Base-by-base conservation (phyloP, 2,797 vertebrate species). In the Leptodactylus fallax region DNA sequence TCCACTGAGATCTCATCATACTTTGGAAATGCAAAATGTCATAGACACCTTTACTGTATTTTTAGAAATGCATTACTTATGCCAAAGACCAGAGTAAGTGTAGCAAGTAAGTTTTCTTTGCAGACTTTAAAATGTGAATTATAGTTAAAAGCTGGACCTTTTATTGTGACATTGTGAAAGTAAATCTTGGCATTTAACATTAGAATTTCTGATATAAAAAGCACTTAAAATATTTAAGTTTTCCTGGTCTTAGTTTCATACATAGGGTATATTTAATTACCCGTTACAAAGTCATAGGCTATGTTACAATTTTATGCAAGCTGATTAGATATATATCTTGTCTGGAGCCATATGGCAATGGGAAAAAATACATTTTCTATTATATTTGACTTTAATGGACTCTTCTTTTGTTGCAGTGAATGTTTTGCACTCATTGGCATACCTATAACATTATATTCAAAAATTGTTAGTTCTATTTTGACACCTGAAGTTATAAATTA, bases 121-220 rank as follows among this genome's bases (percentile, higher is more conserved):
- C 85, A 89, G 85, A 71, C 88, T 19, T 79, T 83, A 83, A 86
- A 83, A 89, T 45, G 63, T 86, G 88, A 89, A 86, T 83, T 86
- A 87, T 83, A 83, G 88, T 89, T 76, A 76, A 86, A 86, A 83
- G 85, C 85, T 86, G 61, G 79, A 47, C 79, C 61, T 78, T 83
- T 89, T 87, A 89, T 86, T 82, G 61, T 76, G 80, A 88, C 87
- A 87, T 80, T 65, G 83, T 88, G 67, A 77, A 87, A 85, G n/a
- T n/a, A 90, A 87, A 65, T 72, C 83, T 47, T 89, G 17, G 23
- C 83, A 83, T 90, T 82, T 79, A 88, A 80, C 12, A 63, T 82
- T 72, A 58, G 77, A 89, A 83, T 87, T 89, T 55, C 63, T 83
- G 61, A 78, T 89, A 79, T 86, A 83, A 79, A 89, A 89, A 83